phyloP scores from a whole-genome alignment of 2,797 vertebrate species.

The Muscicapa striata region DNA sequence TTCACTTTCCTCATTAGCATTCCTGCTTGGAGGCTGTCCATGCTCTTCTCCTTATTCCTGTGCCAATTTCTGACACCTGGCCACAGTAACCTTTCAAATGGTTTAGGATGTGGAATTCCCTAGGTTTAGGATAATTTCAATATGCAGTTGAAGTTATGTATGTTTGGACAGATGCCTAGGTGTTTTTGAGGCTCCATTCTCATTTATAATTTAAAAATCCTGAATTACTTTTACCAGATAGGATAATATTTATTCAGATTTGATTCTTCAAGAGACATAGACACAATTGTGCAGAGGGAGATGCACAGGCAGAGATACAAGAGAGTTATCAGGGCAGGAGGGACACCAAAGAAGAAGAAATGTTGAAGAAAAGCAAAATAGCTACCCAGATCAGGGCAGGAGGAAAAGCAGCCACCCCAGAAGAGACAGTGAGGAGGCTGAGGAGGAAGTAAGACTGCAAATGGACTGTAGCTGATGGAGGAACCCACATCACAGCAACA shows the following conservation, averaged over 20 bases:
- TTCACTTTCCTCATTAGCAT: constrained; percentile 35
- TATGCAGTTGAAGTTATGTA: background rate
- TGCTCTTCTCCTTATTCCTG: background rate
- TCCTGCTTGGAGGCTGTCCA: background rate
- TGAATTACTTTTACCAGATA: background rate
- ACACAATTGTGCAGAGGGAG: background rate
- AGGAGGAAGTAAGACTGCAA: background rate
- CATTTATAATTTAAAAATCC: constrained; percentile 15
- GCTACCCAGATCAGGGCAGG: background rate
- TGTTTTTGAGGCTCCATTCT: background rate
- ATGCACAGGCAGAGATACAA: background rate
- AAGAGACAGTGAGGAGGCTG: background rate
- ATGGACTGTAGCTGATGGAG: background rate
- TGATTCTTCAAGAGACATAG: background rate
- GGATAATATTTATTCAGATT: background rate
- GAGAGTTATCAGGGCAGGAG: background rate
- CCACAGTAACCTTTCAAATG: constrained; percentile 40
- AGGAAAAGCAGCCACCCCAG: background rate
- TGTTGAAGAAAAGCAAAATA: background rate
- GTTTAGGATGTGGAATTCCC: constrained; percentile 4
- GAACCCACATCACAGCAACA: fast-evolving
- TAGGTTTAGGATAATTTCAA: constrained; percentile 4
- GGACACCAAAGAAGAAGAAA: background rate
- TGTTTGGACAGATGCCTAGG: background rate
- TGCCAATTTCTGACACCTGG: constrained; percentile 50